phyloP scores from a whole-genome alignment of 92 coral and sea anemone genomes.

The Porites evermanni region DNA sequence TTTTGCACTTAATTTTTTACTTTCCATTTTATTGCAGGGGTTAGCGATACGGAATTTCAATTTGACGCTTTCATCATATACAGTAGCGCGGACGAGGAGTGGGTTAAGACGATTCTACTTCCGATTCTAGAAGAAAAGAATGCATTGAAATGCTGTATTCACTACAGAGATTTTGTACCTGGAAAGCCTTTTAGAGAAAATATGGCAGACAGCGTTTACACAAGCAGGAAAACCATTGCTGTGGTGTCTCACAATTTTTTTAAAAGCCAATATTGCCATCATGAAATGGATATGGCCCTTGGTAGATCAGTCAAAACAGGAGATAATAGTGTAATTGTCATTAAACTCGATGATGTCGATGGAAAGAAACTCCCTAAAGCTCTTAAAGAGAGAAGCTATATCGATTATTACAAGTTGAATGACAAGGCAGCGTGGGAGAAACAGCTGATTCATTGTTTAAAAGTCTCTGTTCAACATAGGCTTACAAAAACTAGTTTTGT shows the following conservation, averaged over 20 bases:
- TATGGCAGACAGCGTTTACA: conserved; percentile 79
- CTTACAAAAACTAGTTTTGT: neutral
- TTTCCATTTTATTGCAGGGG: too few species aligned
- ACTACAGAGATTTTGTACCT: conserved; percentile 67
- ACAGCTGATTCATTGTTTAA: too few species aligned
- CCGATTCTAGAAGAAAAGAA: conserved; percentile 69
- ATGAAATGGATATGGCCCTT: conserved; percentile 76
- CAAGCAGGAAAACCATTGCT: conserved; percentile 74
- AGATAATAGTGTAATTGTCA: conserved; percentile 71
- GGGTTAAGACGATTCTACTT: conserved; percentile 64
- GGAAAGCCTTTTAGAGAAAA: conserved; percentile 80
- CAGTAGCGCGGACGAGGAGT: conserved; percentile 71
- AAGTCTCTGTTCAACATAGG: too few species aligned
- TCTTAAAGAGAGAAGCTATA: too few species aligned
- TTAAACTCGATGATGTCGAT: conserved; percentile 59
- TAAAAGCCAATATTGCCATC: conserved; percentile 67
- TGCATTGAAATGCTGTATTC: conserved; percentile 67
- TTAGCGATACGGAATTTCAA: too few species aligned
- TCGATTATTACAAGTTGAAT: rapidly evolving
- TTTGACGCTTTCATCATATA: conserved; percentile 70
- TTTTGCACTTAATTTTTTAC: too few species aligned
- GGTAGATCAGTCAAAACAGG: conserved; percentile 67
- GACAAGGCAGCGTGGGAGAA: too few species aligned
- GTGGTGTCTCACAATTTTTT: conserved; percentile 73
- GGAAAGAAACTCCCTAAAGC: conserved; percentile 25